These are phyloP conservation scores for Pithys albifrons DNA, from an alignment of 2,113 vertebrate genomes.

Conservation along the genomic window DNA sequence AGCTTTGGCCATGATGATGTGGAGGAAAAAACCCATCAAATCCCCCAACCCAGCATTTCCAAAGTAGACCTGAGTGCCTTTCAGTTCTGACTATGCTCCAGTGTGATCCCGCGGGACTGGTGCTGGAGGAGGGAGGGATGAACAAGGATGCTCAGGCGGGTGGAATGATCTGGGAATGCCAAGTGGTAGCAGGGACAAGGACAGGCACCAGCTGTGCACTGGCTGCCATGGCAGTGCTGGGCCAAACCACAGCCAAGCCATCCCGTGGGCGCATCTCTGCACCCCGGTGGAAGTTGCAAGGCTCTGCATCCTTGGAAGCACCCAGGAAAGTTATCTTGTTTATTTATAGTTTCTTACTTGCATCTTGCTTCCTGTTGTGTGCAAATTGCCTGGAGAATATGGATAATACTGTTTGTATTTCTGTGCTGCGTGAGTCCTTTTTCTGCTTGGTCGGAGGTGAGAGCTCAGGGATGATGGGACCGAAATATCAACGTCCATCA, in stretches of 20 bases:
- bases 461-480: background rate
- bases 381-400: too few relatives aligned
- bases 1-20: background rate
- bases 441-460: background rate
- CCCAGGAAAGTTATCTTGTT: accelerated
- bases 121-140: background rate
- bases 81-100: accelerated
- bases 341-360: accelerated
- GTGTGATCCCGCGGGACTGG: accelerated
- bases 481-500: too few relatives aligned
- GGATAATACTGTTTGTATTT: accelerated
- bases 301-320: background rate
- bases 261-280: accelerated
- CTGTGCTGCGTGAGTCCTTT: background rate
- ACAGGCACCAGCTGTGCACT: background rate
- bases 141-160: accelerated
- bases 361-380: background rate
- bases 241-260: accelerated
- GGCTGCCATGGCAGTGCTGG: accelerated
- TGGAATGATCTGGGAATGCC: background rate
- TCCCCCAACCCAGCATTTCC: background rate
- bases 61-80: background rate
- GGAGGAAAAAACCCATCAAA: background rate
- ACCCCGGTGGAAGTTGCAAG: background rate
- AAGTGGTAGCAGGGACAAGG: background rate